These are phyloP conservation scores for Buteo buteo DNA, from an alignment of 2,113 vertebrate genomes.

Conservation along the genomic window DNA sequence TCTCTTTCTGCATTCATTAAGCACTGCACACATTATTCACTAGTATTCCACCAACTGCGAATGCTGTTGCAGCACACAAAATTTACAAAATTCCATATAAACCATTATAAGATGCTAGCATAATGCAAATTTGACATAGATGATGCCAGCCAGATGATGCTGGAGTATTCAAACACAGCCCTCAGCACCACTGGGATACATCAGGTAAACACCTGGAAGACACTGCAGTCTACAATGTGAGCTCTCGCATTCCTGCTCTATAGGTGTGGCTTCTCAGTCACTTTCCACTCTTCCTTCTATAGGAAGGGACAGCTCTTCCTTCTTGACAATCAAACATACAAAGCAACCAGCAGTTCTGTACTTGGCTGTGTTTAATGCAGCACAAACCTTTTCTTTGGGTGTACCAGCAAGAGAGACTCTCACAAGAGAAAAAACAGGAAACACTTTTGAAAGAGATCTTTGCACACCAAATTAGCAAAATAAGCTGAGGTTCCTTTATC, in stretches of 20 bases:
- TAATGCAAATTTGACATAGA: background rate
- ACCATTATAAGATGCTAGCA: background rate
- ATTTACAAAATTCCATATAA: background rate
- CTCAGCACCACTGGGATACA: background rate
- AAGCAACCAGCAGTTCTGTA: background rate
- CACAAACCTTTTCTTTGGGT: background rate
- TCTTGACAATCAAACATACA: background rate
- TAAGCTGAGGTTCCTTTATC: background rate
- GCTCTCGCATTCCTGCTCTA: fast-evolving
- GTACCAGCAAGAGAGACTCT: background rate
- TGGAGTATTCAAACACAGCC: background rate
- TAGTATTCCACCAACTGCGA: background rate
- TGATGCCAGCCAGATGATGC: background rate
- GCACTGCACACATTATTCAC: background rate
- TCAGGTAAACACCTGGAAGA: background rate
- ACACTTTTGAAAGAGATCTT: background rate
- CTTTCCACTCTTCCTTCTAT: background rate
- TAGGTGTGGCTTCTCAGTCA: background rate
- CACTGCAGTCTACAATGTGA: background rate
- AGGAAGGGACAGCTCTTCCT: background rate
- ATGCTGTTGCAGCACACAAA: background rate
- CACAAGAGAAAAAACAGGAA: background rate
- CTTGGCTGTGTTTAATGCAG: background rate
- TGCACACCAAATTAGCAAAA: background rate
- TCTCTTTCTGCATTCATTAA: background rate